Evolutionary conservation across 2,888 invertebrate genomes (phyloP), one percentile per base, ranked within the genome.

Genomic region (Leptinotarsa rubiginosa): DNA sequence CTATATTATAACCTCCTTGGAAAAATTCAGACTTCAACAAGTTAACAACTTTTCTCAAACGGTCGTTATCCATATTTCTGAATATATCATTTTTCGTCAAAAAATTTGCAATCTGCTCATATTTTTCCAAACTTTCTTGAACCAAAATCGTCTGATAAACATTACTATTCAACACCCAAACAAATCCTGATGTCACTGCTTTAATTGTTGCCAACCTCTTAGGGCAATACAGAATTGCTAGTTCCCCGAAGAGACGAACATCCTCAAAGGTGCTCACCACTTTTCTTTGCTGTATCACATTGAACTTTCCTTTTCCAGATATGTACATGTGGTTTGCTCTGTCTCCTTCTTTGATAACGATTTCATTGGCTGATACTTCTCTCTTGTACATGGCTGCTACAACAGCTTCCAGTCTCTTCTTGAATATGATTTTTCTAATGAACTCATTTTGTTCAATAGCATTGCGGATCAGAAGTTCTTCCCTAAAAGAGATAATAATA

Each of bases 111-210:
- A 96, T 94, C 85, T 96, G 96, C 79, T 96, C 94, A 77, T 94
- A 92, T 81, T 96, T 92, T 82, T 95, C 93, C 12, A 95, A 92
- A 0, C 95, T 96, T 7, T 94, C 94, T 80, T 93, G 92, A 86
- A 96, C 93, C 94, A 96, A 96, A 67, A 97, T 94, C 81, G 94
- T 93, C 84, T 97, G 95, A 88, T 97, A 98, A 13, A 94, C 94
- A 67, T 92, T 90, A 77, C 97, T 90, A 85, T 97, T 95, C 80
- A 98, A 89, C 56, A 94, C 95, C 97, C 97, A 98, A 81, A 97
- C 93, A 83, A 92, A 92, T 15, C 96, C 94, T 82, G 92, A 90
- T 92, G 83, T 94, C 90, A 83, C 93, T 94, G 95, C 95, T 88
- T 92, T 90, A 75, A 97, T 94, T 0, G 96, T 95, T 2, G 97